A percentile compares a stretch with the other conserved stretches of the same genome.
These are phyloP conservation scores for Microcebus griseorufus DNA, from an alignment of 2,113 vertebrate genomes.

Conservation along the genomic window DNA sequence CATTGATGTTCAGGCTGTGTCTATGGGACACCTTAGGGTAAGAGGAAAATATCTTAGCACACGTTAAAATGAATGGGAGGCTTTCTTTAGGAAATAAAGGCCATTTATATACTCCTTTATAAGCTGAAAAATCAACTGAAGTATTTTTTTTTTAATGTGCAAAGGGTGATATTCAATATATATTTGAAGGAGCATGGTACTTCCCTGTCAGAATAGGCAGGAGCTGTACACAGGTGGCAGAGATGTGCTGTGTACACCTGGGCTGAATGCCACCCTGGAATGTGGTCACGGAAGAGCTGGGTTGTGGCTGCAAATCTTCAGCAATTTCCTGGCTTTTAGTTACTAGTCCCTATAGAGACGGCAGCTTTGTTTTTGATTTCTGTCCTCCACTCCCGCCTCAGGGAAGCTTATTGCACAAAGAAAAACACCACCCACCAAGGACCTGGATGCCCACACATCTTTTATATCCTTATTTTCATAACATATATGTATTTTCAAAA, in stretches of 20 bases:
- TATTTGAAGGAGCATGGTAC: background rate
- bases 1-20: background rate
- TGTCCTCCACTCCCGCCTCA: background rate
- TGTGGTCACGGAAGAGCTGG: background rate
- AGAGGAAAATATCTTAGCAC: background rate
- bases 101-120: too few relatives aligned
- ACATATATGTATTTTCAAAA: background rate
- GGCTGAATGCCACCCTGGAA: background rate
- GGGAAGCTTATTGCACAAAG: background rate
- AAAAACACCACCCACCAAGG: background rate
- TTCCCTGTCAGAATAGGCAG: background rate
- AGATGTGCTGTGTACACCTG: background rate
- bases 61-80: background rate
- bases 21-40: background rate
- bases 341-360: background rate
- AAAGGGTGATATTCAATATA: background rate
- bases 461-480: background rate
- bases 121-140: background rate
- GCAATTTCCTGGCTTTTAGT: background rate
- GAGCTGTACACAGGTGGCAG: background rate
- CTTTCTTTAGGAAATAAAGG: background rate
- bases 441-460: background rate
- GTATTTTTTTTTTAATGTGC: background rate
- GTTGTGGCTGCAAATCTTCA: background rate
- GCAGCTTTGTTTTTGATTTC: constrained; percentile 3